Evolutionary conservation across 2,797 vertebrate genomes (phyloP).

Genomic region (Numenius phaeopus): DNA sequence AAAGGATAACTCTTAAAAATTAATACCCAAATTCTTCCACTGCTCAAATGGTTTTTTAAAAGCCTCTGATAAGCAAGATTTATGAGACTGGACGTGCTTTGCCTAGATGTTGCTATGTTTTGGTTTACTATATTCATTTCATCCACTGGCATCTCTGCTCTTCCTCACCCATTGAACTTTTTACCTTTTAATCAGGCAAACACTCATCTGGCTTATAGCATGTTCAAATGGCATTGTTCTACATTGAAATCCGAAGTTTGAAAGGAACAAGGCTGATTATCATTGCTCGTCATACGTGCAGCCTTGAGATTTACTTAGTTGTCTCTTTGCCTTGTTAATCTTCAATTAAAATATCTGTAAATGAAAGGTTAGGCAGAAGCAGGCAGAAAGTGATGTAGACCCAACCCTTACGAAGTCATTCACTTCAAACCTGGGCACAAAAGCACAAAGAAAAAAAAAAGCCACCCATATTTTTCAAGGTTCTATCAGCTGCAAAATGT

Average conservation of each 20-base stretch:
- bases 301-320: background rate
- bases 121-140: constrained; percentile 52
- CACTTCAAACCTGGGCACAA: background rate
- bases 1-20: background rate
- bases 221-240: background rate
- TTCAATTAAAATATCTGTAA: background rate
- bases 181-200: constrained; percentile 57
- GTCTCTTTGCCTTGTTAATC: background rate
- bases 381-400: background rate
- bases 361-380: background rate
- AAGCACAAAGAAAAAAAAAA: constrained; percentile 7
- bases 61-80: constrained; percentile 56
- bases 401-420: background rate
- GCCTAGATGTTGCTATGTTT: constrained; percentile 13
- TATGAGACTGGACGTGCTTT: constrained; percentile 16
- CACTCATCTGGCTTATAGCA: background rate
- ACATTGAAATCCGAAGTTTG: constrained; percentile 1
- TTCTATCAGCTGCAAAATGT: background rate
- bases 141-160: constrained; percentile 38
- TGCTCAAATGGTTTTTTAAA: constrained; percentile 17
- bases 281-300: background rate
- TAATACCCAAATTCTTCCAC: background rate
- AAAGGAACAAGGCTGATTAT: background rate
- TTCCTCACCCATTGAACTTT: constrained; percentile 75
- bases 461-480: background rate